These are phyloP conservation scores for Cheirogaleus medius DNA, from an alignment of 2,113 vertebrate species.

Conservation along the genomic window DNA sequence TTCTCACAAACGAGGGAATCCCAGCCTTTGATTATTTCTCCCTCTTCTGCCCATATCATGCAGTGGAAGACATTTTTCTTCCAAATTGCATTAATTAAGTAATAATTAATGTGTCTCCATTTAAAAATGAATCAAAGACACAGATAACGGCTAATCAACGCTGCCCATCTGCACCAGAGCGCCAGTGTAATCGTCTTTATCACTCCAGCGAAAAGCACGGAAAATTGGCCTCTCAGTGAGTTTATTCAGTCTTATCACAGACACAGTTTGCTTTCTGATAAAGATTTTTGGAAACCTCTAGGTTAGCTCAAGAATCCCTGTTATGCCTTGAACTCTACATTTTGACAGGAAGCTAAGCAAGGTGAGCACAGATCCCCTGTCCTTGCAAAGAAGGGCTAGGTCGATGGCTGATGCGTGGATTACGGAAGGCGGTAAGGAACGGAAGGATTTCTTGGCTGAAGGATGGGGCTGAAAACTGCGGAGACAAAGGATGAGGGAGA, in stretches of 20 bases:
- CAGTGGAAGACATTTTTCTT: not conserved
- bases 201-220: not conserved
- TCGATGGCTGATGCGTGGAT: too few relatives aligned
- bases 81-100: not conserved
- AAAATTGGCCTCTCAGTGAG: not conserved
- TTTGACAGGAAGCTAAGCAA: not conserved
- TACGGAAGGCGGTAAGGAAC: too few relatives aligned
- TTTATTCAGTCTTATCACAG: not conserved
- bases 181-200: not conserved
- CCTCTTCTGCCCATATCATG: not conserved
- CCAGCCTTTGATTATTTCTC: not conserved
- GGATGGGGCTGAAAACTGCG: not conserved
- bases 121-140: conserved; percentile 48
- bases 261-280: not conserved
- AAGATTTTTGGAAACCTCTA: not conserved
- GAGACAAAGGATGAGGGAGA: not conserved
- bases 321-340: not conserved
- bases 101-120: not conserved
- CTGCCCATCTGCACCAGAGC: not conserved
- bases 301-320: not conserved
- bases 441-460: not conserved
- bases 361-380: not conserved
- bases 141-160: conserved; percentile 23
- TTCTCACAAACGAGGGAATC: not conserved
- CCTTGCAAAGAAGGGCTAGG: not conserved